Base-by-base conservation (phyloP, 1,140 invertebrate species). In the Zaprionus davidi region DNA sequence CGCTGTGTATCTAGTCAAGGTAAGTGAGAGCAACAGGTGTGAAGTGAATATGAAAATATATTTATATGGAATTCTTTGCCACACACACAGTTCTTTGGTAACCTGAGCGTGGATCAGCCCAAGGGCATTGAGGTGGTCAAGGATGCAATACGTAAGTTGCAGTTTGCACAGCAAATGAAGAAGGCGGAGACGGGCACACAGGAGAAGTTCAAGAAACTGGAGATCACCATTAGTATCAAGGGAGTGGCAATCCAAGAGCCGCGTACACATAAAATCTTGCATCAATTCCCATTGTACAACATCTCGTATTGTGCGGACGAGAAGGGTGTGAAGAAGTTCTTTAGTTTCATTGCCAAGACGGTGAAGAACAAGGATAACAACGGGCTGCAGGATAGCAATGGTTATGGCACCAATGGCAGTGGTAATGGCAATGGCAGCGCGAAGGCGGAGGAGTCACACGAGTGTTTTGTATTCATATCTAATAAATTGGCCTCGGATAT, bases 231-330 rank as follows among this genome's bases (percentile, higher is more conserved):
- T 78, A 98, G 97, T 56, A 96, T 98, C 62, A 98, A 99, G 94
- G 98, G 98, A 55, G 97, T 99, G 20, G 98, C 98, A 17, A 97
- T 99, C 85, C 97, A 98, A 93, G 95, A 95, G 93, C 95, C 95
- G 24, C 93, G 94, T 80, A 94, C 95, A 36, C 95, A 95, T 83
- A 95, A 94, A 88, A 97, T 99, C 56, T 94, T 98, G 88, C 97
- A 99, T 93, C 98, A 99, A 93, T 99, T 99, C 93, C 98, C 98
- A 1, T 93, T 99, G n/a, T 98, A 99, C 93, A 95, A 98, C 93
- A 99, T 99, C 93, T 99, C 98, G 0, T 99, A 99, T 93, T 99
- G 98, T 94, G 98, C 98, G 6, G 98, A 99, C 93, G 98, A 99
- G 93, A 99, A 99, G 93, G 97, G 98, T 46, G 98, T 99, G 65